Percentiles rank a stretch among this genome's conserved stretches.
Conservation (phyloP, 2,113 vertebrate species). For the Syrmaticus mikado region DNA sequence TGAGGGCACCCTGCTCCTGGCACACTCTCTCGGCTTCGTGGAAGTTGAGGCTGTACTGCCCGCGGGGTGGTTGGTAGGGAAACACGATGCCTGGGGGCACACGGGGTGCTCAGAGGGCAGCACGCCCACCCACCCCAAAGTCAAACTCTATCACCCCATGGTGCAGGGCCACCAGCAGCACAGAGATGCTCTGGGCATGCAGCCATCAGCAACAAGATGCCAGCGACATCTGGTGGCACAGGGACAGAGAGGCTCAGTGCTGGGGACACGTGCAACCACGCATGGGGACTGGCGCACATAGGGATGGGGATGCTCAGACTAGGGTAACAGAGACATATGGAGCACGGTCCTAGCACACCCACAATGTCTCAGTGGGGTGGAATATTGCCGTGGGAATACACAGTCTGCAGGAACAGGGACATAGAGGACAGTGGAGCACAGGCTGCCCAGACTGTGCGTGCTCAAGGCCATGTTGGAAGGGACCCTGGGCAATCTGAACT, state of each 20-base stretch:
- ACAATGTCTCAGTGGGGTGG: neutral
- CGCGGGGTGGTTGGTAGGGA: conserved; percentile 86
- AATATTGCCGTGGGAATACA: fast-evolving
- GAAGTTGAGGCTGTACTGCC: conserved; percentile 91
- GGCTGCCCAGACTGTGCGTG: no score
- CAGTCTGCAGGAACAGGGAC: neutral
- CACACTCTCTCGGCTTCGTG: conserved; percentile 83
- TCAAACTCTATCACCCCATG: neutral
- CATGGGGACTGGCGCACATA: fast-evolving
- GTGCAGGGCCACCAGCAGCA: neutral
- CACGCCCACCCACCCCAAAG: neutral
- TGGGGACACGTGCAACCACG: neutral
- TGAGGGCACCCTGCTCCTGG: conserved; percentile 82
- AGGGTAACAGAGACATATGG: fast-evolving
- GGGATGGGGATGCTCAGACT: neutral
- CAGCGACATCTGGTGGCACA: conserved; percentile 70
- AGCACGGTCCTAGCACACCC: fast-evolving
- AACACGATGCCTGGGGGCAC: conserved; percentile 88
- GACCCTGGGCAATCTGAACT: no score
- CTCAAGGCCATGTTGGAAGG: no score
- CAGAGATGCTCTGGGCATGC: neutral
- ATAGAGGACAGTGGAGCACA: neutral
- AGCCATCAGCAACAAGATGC: neutral
- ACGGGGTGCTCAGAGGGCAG: neutral
- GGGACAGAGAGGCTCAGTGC: neutral